Base-by-base conservation (phyloP, 2,888 invertebrate species). In the Sipha maydis region DNA sequence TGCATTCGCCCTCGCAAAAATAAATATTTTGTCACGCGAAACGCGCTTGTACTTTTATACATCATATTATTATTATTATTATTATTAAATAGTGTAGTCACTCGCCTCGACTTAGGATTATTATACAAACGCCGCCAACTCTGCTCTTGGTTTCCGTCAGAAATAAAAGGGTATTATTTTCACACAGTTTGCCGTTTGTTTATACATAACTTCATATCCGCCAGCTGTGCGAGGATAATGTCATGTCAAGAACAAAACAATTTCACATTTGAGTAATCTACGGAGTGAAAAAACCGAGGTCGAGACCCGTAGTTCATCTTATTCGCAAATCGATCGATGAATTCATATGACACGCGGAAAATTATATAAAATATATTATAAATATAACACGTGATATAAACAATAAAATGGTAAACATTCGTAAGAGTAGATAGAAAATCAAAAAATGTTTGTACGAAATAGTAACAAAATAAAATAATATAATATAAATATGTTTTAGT, bases 101-200 rank as follows among this genome's bases (percentile, higher is more conserved):
- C 21, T 21, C 75, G 31, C 34, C 31, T 75, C 21, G 21, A 75
- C 21, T 75, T 34, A 38, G 31, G 75, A 38, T 75, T 75, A 75
- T 75, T 75, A 8, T 41, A 48, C 14, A 75, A 75, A 75, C 31
- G 69, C 7, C 31, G 69, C 28, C 28, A 28, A n/a, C 28, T 69
- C 69, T 69, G 28, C n/a, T n/a, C 67, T 67, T 7, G n/a, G 67
- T 69, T 69, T 28, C 69, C 69, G 69, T n/a, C 69, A 69, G 69
- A 69, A 28, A 28, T 69, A 69, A 69, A 69, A n/a, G 69, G 69
- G 69, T 69, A 69, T 69, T 69, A 69, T 69, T 69, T 69, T 69
- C 69, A 69, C 69, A 69, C 8, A 7, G n/a, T 11, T n/a, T n/a
- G 28, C 28, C 25, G 28, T 11, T n/a, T 28, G 28, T n/a, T 7